phyloP scores from a whole-genome alignment of 1,140 invertebrate species.

The Phocides pigmalion region DNA sequence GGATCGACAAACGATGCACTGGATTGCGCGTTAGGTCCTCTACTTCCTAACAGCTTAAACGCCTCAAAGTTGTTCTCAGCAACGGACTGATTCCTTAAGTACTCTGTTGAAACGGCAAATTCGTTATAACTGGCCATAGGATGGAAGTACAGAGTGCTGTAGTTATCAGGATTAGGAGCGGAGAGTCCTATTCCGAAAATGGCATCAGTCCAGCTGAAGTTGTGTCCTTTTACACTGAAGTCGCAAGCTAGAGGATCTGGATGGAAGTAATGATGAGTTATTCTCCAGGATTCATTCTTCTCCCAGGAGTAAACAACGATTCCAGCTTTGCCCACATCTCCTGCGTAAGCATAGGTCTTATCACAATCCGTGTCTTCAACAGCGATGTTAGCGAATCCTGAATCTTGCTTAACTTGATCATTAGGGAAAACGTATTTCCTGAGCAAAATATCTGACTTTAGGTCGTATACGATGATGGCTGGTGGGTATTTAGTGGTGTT shows the following conservation, averaged over 20 bases:
- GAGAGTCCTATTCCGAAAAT: conserved; percentile 89
- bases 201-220: conserved; percentile 91
- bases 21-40: conserved; percentile 89
- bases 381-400: conserved; percentile 90
- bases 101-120: conserved; percentile 88
- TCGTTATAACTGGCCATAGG: conserved; percentile 89
- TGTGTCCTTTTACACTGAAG: conserved; percentile 88
- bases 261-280: conserved; percentile 89
- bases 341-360: conserved; percentile 87
- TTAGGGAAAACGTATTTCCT: conserved; percentile 86
- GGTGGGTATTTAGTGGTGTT: conserved; percentile 80
- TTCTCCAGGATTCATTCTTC: conserved; percentile 87
- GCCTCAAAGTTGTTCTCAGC: conserved; percentile 84
- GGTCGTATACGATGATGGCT: conserved; percentile 88
- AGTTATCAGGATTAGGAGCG: conserved; percentile 86
- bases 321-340: conserved; percentile 86
- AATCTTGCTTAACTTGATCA: conserved; percentile 87
- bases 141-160: conserved; percentile 90
- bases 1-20: conserved; percentile 89
- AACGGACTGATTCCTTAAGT: conserved; percentile 85
- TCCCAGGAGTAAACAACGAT: conserved; percentile 89
- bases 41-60: conserved; percentile 87
- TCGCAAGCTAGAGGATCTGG: conserved; percentile 88
- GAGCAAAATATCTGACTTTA: conserved; percentile 88
- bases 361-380: conserved; percentile 88